Conservation (phyloP, 2,113 vertebrate genomes). For the Polypterus bichir region DNA sequence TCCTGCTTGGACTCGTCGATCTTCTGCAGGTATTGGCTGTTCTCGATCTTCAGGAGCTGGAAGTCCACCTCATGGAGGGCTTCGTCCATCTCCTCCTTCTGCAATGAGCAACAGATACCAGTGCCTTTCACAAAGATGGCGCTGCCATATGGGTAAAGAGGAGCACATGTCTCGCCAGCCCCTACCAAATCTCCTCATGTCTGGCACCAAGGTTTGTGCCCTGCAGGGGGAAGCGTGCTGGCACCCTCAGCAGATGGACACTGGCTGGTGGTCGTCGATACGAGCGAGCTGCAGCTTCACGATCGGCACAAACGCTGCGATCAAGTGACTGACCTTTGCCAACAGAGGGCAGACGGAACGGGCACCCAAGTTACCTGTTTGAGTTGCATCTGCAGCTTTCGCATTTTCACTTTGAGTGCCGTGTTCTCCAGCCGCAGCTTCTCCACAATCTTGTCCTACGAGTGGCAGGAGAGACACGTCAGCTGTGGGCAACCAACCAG, state of each 20-base stretch:
- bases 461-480: background rate
- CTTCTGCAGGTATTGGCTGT: slow-evolving; percentile 39
- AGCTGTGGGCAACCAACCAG: too few relatives aligned
- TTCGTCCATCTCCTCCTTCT: slow-evolving; percentile 54
- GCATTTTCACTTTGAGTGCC: slow-evolving; percentile 45
- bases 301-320: background rate
- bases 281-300: background rate
- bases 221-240: too few relatives aligned
- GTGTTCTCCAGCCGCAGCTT: slow-evolving; percentile 49
- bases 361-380: slow-evolving; percentile 32
- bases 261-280: background rate
- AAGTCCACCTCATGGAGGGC: slow-evolving; percentile 38
- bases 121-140: too few relatives aligned
- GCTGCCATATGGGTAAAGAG: too few relatives aligned
- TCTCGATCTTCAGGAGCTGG: slow-evolving; percentile 54
- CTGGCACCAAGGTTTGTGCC: too few relatives aligned
- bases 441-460: slow-evolving; percentile 48
- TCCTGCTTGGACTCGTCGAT: slow-evolving; percentile 47
- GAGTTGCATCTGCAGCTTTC: slow-evolving; percentile 48
- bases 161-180: too few relatives aligned
- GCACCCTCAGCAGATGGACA: too few relatives aligned
- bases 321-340: background rate
- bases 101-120: slow-evolving; percentile 1
- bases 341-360: too few relatives aligned
- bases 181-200: too few relatives aligned